A percentile compares a stretch with the other conserved stretches of the same genome.
phyloP scores from a whole-genome alignment of 2,113 vertebrate genomes.

The Oxygymnocypris stewartii region DNA sequence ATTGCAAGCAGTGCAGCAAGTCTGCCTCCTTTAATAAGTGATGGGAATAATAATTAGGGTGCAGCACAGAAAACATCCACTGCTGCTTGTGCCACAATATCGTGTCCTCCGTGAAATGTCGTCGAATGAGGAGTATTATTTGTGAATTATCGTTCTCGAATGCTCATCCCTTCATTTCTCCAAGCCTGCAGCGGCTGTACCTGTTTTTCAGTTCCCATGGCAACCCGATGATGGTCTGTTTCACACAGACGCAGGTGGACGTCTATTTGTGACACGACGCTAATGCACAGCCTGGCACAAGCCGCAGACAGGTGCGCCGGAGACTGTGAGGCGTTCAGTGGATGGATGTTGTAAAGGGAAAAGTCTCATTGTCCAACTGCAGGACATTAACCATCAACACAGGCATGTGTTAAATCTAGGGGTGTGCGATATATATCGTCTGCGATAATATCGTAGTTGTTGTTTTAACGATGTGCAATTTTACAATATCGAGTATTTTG shows the following conservation, averaged over 20 bases:
- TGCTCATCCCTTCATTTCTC: background rate
- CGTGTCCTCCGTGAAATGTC: conserved; percentile 16
- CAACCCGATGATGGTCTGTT: conserved; percentile 30
- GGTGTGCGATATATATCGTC: no score
- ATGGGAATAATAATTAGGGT: conserved; percentile 13
- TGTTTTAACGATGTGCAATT: no score
- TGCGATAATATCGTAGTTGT: no score
- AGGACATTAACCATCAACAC: background rate
- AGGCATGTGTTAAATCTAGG: background rate
- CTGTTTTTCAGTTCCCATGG: conserved; percentile 48
- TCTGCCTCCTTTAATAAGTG: conserved; percentile 28
- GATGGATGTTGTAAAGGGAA: background rate
- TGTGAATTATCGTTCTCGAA: background rate
- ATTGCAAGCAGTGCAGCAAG: conserved; percentile 25
- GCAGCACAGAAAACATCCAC: conserved; percentile 14
- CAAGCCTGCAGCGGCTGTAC: conserved; percentile 1
- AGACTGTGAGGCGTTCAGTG: conserved; percentile 21
- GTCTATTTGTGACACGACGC: conserved; percentile 4
- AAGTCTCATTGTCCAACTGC: background rate
- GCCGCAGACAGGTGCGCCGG: background rate
- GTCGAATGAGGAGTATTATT: background rate
- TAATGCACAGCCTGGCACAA: conserved; percentile 11
- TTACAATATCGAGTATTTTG: no score
- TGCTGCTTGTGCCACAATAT: background rate
- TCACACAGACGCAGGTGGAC: conserved; percentile 39